phyloP scores from a whole-genome alignment of 1,140 invertebrate genomes.

The Papilio xuthus region DNA sequence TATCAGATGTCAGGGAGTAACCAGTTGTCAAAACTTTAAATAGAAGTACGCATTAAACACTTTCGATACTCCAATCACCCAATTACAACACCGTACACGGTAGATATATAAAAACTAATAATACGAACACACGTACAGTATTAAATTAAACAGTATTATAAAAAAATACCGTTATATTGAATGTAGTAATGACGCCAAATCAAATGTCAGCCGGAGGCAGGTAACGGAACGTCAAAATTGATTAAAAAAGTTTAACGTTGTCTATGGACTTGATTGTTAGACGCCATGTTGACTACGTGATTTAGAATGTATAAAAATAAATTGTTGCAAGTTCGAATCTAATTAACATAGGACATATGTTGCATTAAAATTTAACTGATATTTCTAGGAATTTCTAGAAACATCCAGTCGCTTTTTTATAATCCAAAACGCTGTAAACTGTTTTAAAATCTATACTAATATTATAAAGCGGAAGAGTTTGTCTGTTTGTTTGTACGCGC shows the following conservation, averaged over 20 bases:
- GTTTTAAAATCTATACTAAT: too few species aligned
- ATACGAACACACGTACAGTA: slow-evolving; percentile 1
- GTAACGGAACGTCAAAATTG: slow-evolving; percentile 19
- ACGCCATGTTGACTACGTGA: too few species aligned
- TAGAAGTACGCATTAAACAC: neutral
- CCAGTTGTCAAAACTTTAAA: neutral
- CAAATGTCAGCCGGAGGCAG: slow-evolving; percentile 5
- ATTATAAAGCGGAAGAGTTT: too few species aligned
- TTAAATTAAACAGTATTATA: slow-evolving; percentile 26
- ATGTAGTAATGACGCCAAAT: slow-evolving; percentile 11
- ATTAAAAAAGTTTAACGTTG: slow-evolving; percentile 1
- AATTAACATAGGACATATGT: too few species aligned
- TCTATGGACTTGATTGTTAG: neutral
- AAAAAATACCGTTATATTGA: slow-evolving; percentile 25
- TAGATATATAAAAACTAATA: neutral
- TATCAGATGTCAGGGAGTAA: neutral
- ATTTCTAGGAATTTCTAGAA: too few species aligned
- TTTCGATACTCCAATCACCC: neutral
- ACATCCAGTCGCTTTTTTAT: too few species aligned
- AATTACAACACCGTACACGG: neutral
- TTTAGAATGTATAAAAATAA: too few species aligned
- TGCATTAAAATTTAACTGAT: too few species aligned
- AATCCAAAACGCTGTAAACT: too few species aligned
- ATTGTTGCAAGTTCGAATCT: too few species aligned
- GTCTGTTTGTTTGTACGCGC: too few species aligned